A percentile compares a stretch with the other conserved stretches of the same genome.
These are phyloP conservation scores for Cardinalis cardinalis DNA, from an alignment of 2,113 vertebrate genomes.

Conservation along the genomic window DNA sequence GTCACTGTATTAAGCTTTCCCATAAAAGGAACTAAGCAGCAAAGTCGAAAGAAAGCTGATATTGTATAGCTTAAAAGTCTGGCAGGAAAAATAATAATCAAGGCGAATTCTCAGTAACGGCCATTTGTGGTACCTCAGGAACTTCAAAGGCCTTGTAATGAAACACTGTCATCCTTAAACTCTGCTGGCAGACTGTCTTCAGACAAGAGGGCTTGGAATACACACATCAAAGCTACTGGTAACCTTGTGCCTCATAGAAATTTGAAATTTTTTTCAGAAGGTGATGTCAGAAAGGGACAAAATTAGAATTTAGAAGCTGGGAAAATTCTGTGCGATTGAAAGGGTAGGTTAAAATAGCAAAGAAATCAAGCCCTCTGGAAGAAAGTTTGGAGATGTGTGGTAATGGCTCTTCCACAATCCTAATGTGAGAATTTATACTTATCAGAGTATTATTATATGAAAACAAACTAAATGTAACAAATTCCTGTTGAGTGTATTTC, in stretches of 20 bases:
- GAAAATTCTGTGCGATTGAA: not conserved
- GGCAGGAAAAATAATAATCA: conserved; percentile 71
- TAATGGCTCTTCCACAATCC: not conserved
- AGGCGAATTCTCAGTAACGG: conserved; percentile 64
- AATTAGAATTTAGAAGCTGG: not conserved
- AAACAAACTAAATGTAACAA: not conserved
- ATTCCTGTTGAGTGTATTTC: not conserved
- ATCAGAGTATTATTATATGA: not conserved
- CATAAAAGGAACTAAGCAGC: conserved; percentile 74
- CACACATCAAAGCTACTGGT: conserved; percentile 18
- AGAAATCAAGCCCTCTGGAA: not conserved
- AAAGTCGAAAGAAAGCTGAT: conserved; percentile 70
- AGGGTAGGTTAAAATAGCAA: not conserved
- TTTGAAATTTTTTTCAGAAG: not conserved
- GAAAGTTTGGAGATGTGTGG: not conserved
- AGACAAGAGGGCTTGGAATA: not conserved
- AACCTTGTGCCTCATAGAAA: not conserved
- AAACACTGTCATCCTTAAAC: conserved; percentile 29
- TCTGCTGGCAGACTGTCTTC: not conserved
- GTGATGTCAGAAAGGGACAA: not conserved
- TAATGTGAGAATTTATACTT: not conserved
- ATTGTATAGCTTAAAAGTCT: conserved; percentile 72
- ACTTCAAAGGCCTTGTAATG: conserved; percentile 64
- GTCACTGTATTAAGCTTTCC: conserved; percentile 74
- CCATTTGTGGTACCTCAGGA: conserved; percentile 54